Percentiles rank a stretch among this genome's conserved stretches.
These are phyloP conservation scores for Plumapathes pennacea DNA, from an alignment of 92 coral and sea anemone genomes.

Conservation along the genomic window DNA sequence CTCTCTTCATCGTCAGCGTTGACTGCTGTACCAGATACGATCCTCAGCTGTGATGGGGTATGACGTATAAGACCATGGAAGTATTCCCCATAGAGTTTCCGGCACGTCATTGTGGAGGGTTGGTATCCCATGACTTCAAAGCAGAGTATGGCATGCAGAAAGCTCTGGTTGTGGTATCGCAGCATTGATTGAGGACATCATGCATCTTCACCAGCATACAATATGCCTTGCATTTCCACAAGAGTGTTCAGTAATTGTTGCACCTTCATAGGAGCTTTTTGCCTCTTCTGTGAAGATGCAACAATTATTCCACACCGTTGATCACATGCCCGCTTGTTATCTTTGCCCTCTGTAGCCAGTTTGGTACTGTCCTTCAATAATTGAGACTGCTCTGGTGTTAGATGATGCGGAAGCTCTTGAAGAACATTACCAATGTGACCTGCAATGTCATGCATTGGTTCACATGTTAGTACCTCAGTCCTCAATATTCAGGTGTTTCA, in stretches of 20 bases:
- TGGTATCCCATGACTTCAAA: slow-evolving; percentile 16
- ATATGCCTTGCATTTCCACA: slow-evolving; percentile 31
- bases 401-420: slow-evolving; percentile 31
- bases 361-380: slow-evolving; percentile 6
- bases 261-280: slow-evolving; percentile 4
- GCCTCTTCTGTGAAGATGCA: slow-evolving; percentile 14
- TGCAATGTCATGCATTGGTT: slow-evolving; percentile 43
- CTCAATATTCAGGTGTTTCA: slow-evolving; percentile 3
- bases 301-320: slow-evolving; percentile 16
- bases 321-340: slow-evolving; percentile 21
- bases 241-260: slow-evolving; percentile 26
- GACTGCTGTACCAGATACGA: too few relatives aligned
- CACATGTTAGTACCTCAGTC: slow-evolving; percentile 27
- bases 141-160: slow-evolving; percentile 39
- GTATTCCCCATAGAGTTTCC: slow-evolving; percentile 44
- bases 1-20: slow-evolving; percentile 33
- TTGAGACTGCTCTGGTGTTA: slow-evolving; percentile 9
- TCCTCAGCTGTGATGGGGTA: slow-evolving; percentile 35
- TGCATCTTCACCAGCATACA: slow-evolving; percentile 4
- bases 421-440: slow-evolving; percentile 20
- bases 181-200: slow-evolving; percentile 33
- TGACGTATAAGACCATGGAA: too few relatives aligned
- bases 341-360: slow-evolving; percentile 13
- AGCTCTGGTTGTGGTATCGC: slow-evolving; percentile 38
- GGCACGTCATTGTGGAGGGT: slow-evolving; percentile 12